Base-by-base conservation (phyloP, 2,797 vertebrate species). In the Sebastes cheni region DNA sequence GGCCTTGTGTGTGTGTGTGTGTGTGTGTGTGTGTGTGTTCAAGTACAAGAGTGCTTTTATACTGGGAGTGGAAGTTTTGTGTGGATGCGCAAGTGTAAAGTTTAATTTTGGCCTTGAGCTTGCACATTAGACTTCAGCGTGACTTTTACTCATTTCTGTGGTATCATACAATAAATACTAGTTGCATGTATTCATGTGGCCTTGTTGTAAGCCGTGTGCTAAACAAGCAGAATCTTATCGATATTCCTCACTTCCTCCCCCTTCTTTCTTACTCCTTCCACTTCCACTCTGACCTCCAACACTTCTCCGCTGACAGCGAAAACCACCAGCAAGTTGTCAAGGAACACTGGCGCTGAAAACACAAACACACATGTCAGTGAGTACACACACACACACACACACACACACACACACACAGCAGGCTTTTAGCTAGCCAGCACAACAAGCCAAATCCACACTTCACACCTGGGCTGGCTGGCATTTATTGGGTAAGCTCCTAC, bases 391-490 rank as follows among this genome's bases (percentile, higher is more conserved):
- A 79, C 74, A 78, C 23, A 23, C 23, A 25, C 25, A 25, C 25
- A 79, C 79, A 80, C 5, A 9, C 78, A 12, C 80, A 56, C 75
- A 73, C 22, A 23, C 80, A 81, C 83, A 85, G 83, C 84, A 79
- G 86, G 81, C 82, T 69, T 77, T 83, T 79, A 86, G 91, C 84
- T 88, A 74, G 81, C 88, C 85, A 89, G 79, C 76, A 92, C 84
- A 82, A 91, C 84, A 84, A 92, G 90, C 89, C 92, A 90, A 79
- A 89, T 80, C 85, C 77, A 85, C 89, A 91, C 90, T 91, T 93
- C 91, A 90, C 91, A 93, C 90, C 84, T 86, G 79, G 74, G 80
- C 87, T 88, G 79, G 74, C 77, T 84, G 83, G 83, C 83, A 83
- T 93, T 93, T 88, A 89, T 88, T 91, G 87, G 87, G 87, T 88